These are phyloP conservation scores for Isichthys henryi DNA, from an alignment of 2,113 vertebrate species.

Conservation along the genomic window DNA sequence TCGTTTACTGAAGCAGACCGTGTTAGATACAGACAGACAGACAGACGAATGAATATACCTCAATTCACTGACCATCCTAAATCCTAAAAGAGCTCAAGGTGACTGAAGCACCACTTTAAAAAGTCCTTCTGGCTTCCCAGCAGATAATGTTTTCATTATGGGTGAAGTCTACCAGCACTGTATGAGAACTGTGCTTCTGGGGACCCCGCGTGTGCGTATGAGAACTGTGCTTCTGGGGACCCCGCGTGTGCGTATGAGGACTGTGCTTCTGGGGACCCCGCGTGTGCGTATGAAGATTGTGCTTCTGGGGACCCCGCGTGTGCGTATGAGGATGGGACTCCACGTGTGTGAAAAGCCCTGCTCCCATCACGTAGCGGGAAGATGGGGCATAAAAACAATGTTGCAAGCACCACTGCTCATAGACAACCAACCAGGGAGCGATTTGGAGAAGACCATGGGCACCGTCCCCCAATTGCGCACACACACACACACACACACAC, in stretches of 20 bases:
- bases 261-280: not conserved
- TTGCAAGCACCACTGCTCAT: not conserved
- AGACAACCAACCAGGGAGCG: not conserved
- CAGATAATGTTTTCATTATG: not conserved
- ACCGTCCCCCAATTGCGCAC: not conserved
- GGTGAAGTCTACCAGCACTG: not conserved
- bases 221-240: not conserved
- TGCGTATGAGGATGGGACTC: not conserved
- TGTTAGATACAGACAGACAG: not conserved
- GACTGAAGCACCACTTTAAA: not conserved
- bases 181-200: not conserved
- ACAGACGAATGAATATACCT: not conserved
- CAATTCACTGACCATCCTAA: not conserved
- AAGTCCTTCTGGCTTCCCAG: not conserved
- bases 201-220: not conserved
- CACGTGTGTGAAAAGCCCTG: not conserved
- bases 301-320: not conserved
- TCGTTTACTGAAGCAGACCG: not conserved
- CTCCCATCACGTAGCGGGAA: not conserved
- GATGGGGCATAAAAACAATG: not conserved
- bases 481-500: slow-evolving; percentile 28
- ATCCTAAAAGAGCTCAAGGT: not conserved
- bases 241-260: not conserved
- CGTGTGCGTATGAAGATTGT: not conserved
- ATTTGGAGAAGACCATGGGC: not conserved